Percentiles rank a stretch among this genome's conserved stretches.
These are phyloP conservation scores for Carcina quercana DNA, from an alignment of 2,888 invertebrate genomes.

Conservation along the genomic window DNA sequence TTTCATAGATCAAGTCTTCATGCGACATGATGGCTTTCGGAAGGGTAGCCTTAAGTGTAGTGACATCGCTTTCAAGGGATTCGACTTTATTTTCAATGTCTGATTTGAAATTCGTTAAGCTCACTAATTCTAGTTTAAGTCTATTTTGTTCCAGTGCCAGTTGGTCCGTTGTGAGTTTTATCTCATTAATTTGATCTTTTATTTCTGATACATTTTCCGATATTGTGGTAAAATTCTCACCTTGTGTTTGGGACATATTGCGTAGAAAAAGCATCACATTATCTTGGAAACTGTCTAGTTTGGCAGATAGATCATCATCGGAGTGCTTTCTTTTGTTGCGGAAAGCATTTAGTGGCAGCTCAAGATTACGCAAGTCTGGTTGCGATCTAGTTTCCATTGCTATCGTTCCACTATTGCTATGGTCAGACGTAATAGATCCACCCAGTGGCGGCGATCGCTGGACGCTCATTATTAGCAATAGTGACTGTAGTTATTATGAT, in stretches of 20 bases:
- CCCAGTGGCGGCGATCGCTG: slow-evolving; percentile 4
- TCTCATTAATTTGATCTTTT: slow-evolving; percentile 1
- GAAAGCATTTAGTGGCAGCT: not conserved
- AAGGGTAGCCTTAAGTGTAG: not conserved
- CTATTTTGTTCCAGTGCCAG: not conserved
- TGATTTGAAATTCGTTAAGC: not conserved
- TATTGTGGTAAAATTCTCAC: not conserved
- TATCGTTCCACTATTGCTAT: not conserved
- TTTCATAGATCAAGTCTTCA: not conserved
- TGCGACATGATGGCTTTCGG: not conserved
- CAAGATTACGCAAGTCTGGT: not conserved
- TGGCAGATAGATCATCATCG: not conserved
- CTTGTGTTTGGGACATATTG: not conserved
- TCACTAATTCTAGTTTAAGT: not conserved
- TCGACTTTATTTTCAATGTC: not conserved
- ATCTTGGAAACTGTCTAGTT: not conserved
- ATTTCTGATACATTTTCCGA: slow-evolving; percentile 1
- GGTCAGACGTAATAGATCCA: not conserved
- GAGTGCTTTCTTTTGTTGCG: not conserved
- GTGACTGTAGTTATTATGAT: not conserved
- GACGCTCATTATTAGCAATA: not conserved
- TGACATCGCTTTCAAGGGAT: not conserved
- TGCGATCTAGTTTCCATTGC: not conserved
- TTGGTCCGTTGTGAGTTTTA: not conserved
- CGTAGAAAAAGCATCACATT: not conserved